Percentiles rank a stretch among this genome's conserved stretches.
These are phyloP conservation scores for Aurelia aurita DNA, from an alignment of 30 jellyfish, hydroid and myxozoan genomes.

Conservation along the genomic window DNA sequence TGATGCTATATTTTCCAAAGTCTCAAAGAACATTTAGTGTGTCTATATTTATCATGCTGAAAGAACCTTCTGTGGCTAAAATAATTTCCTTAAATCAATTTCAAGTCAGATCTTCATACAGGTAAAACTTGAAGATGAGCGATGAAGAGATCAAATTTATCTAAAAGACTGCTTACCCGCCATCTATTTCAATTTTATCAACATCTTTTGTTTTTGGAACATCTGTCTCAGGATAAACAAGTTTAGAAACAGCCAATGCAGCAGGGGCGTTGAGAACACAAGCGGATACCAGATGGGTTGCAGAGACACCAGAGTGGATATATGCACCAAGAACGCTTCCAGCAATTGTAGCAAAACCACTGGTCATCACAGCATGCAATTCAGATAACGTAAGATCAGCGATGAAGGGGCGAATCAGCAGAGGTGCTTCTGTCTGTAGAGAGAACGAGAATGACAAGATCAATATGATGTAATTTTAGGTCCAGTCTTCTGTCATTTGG, in stretches of 20 bases:
- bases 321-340: constrained; percentile 84
- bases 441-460: not conserved
- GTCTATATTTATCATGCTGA: no score
- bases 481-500: no score
- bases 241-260: constrained; percentile 78
- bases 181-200: constrained; percentile 33
- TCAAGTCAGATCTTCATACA: no score
- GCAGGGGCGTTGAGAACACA: constrained; percentile 83
- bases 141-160: no score
- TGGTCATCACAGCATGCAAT: constrained; percentile 78
- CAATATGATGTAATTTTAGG: no score
- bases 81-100: no score
- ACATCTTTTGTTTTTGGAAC: constrained; percentile 64
- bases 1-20: no score
- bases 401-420: constrained; percentile 76
- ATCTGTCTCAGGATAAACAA: constrained; percentile 76
- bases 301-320: constrained; percentile 73
- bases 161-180: constrained; percentile 35
- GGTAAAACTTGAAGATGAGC: no score
- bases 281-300: constrained; percentile 80
- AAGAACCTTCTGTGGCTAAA: no score
- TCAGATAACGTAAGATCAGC: constrained; percentile 82
- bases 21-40: no score
- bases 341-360: constrained; percentile 90
- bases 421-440: constrained; percentile 79